Base-by-base conservation (phyloP, 92 coral and sea anemone genomes). In the Parazoanthus darwini region DNA sequence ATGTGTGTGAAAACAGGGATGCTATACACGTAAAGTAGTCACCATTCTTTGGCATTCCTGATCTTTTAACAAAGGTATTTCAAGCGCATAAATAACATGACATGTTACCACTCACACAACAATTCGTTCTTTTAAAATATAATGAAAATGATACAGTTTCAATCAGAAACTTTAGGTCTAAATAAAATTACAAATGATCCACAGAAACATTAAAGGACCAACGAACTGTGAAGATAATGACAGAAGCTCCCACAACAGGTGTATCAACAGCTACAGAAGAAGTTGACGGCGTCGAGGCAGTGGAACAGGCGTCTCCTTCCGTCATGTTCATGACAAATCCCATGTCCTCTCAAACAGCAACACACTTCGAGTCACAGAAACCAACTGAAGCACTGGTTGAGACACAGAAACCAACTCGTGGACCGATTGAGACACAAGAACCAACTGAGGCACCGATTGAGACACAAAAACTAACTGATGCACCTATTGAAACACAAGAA, bases 171-270 rank as follows among this genome's bases (percentile, higher is more conserved):
- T 11, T n/a, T 10, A 83, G 59, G 14, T 68, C 77, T 82, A 82
- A 68, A 42, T 1, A 43, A 63, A 68, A 20, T 22, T n/a, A 38
- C 70, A 83, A 13, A 68, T 35, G 5, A 67, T 68, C 78, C 87
- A 83, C 87, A 83, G 87, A 43, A 65, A 83, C 87, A 23, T 9
- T 33, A 83, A 83, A 83, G 11, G 65, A 22, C 20, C 59, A n/a
- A 23, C 39, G 87, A 59, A 83, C 65, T 67, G 39, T 83, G 38
- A 83, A 83, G 87, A 26, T 83, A 26, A 66, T 83, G 78, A 68
- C 77, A 83, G 26, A 83, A 83, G 78, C 78, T 6, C 50, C 87
- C 16, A 83, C 87, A 29, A 83, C 78, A 68, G 38, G 44, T 42
- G 15, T 70, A 6, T 11, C 78, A 70, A 13, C 65, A 13, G 6